Evolutionary conservation across 2,113 vertebrate genomes (phyloP).

Genomic region (Miniopterus natalensis): DNA sequence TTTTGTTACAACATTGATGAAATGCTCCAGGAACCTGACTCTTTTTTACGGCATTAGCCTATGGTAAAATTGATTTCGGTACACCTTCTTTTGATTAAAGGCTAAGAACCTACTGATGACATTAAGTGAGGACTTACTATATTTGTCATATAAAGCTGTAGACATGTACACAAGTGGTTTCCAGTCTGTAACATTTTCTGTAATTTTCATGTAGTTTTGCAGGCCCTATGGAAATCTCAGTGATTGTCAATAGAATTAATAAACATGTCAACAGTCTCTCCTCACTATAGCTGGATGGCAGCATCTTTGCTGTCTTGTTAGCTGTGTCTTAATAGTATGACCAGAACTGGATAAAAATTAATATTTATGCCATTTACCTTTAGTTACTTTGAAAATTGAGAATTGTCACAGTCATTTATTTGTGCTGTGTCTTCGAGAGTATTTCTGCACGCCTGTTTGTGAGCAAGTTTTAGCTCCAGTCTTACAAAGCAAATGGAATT

Average conservation of each 20-base stretch:
- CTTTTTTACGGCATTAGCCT: background rate
- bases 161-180: background rate
- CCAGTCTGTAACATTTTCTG: background rate
- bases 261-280: background rate
- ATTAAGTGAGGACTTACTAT: background rate
- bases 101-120: background rate
- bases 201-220: slow-evolving; percentile 2
- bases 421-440: slow-evolving; percentile 71
- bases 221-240: background rate
- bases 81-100: background rate
- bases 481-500: slow-evolving; percentile 62
- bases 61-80: too few relatives aligned
- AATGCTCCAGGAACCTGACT: background rate
- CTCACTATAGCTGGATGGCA: background rate
- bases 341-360: slow-evolving; percentile 73
- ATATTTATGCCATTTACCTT: slow-evolving; percentile 78
- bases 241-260: slow-evolving; percentile 47
- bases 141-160: background rate
- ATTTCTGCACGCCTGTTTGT: slow-evolving; percentile 77
- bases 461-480: slow-evolving; percentile 70
- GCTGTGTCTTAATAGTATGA: slow-evolving; percentile 54
- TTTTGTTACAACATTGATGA: background rate
- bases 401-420: slow-evolving; percentile 75
- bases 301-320: slow-evolving; percentile 33
- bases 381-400: slow-evolving; percentile 76